Percentiles rank a stretch among this genome's conserved stretches.
Evolutionary conservation across 2,888 invertebrate genomes (phyloP).

Genomic region (Galerucella calmariensis): DNA sequence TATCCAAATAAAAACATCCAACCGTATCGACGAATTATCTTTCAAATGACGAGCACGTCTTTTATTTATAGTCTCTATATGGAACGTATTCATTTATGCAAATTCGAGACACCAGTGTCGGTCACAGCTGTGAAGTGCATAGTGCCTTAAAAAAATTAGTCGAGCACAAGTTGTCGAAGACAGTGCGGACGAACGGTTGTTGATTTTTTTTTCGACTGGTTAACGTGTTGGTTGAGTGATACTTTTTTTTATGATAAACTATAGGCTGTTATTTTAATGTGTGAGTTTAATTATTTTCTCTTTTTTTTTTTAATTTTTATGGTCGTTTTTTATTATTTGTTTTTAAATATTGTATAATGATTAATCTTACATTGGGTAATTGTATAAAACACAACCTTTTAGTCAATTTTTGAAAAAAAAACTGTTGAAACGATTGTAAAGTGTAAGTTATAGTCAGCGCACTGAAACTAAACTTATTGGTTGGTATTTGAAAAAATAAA

Average conservation of each 20-base stretch:
- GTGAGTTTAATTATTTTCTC: neutral
- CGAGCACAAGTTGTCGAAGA: neutral
- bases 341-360: too few relatives aligned
- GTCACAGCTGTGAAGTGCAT: slow-evolving; percentile 32
- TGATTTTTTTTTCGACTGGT: neutral
- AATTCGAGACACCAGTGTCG: slow-evolving; percentile 30
- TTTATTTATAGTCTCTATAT: slow-evolving; percentile 32
- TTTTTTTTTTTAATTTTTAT: too few relatives aligned
- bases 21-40: slow-evolving; percentile 38
- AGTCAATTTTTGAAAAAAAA: too few relatives aligned
- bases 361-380: too few relatives aligned
- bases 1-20: slow-evolving; percentile 36
- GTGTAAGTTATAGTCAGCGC: too few relatives aligned
- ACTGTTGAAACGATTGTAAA: too few relatives aligned
- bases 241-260: neutral
- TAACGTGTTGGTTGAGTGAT: neutral
- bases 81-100: slow-evolving; percentile 39
- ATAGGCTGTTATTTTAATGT: neutral
- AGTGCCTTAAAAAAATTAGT: slow-evolving; percentile 26
- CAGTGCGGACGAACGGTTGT: neutral
- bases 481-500: too few relatives aligned
- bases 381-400: too few relatives aligned
- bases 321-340: neutral
- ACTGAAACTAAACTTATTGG: too few relatives aligned
- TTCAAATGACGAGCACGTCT: slow-evolving; percentile 37